A percentile compares a stretch with the other conserved stretches of the same genome.
phyloP scores from a whole-genome alignment of 2,113 vertebrate species.

The Blennius ocellaris region DNA sequence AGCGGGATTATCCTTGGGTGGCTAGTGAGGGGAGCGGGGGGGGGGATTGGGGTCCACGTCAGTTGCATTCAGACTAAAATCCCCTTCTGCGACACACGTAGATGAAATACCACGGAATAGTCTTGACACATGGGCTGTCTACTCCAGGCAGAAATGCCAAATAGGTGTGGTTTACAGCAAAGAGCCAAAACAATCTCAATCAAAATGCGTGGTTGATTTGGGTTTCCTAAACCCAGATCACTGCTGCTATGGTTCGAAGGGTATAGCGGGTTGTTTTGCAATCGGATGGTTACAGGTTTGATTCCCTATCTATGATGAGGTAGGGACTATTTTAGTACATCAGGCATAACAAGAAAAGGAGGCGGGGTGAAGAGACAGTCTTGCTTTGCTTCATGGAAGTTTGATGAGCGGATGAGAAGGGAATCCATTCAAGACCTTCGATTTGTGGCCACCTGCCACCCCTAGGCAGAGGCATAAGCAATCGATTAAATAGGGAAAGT shows the following conservation, averaged over 20 bases:
- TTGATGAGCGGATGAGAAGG: constrained; percentile 56
- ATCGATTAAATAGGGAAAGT: constrained; percentile 33
- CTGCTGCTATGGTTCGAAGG: too few relatives aligned
- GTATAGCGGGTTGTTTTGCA: too few relatives aligned
- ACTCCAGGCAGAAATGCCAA: constrained; percentile 23
- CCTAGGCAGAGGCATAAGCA: constrained; percentile 36
- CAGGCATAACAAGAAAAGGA: too few relatives aligned
- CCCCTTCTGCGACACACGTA: constrained; percentile 43
- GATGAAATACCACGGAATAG: constrained; percentile 52
- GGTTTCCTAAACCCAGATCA: constrained; percentile 21
- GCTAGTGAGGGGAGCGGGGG: constrained; percentile 38
- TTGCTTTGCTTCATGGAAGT: constrained; percentile 29
- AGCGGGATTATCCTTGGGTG: constrained; percentile 75
- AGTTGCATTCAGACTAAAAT: constrained; percentile 64
- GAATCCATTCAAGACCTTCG: constrained; percentile 51
- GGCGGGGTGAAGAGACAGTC: constrained; percentile 4
- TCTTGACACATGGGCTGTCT: constrained; percentile 20
- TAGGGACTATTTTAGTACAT: too few relatives aligned
- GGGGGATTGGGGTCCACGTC: constrained; percentile 64
- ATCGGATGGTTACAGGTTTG: too few relatives aligned
- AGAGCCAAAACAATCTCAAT: neutral
- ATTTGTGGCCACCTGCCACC: constrained; percentile 46
- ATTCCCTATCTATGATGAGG: too few relatives aligned
- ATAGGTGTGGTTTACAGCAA: constrained; percentile 29
- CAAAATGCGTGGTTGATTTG: constrained; percentile 9